Evolutionary conservation across 2,888 invertebrate genomes (phyloP), one percentile per base, ranked within the genome.

Genomic region (Drosophila emarginata): DNA sequence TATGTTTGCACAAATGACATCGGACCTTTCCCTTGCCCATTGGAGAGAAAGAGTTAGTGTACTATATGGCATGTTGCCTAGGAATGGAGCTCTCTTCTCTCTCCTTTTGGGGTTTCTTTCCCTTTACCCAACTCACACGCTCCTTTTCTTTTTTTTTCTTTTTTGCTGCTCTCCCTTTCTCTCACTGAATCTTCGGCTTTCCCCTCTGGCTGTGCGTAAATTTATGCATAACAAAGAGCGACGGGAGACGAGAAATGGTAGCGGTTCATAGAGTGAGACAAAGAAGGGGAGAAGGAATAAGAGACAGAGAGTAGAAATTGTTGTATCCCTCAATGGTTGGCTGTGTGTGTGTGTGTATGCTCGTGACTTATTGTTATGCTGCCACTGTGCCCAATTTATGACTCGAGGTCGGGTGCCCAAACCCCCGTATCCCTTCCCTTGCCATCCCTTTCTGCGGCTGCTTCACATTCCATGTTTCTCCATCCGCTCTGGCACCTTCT

Each of bases 291-390:
- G 21, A 12, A 18, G 18, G 4, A 18, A 39, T 6, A 12, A n/a
- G 28, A 39, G 0, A 40, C 15, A 52, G 53, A 9, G 21, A 1
- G 12, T 28, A 15, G 23, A 67, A 59, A 26, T 18, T 45, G 18
- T 45, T 63, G 28, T 63, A 63, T 53, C n/a, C 61, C 64, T 65
- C 40, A 68, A 54, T 78, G 61, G 67, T 52, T 78, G 61, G 67
- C 52, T 23, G 60, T 52, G 36, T 68, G 67, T 67, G 50, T 54
- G 45, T 45, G 45, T 45, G 45, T 45, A 18, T 45, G 40, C 69
- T 76, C 77, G 67, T 78, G 78, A 85, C 83, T 87, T 87, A 89
- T 87, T 87, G 89, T 87, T 89, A 87, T 89, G 84, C 85, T 76
- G 81, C 74, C 78, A 83, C 79, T 80, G 86, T 76, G 70, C 77